Conservation (phyloP, 2,113 vertebrate species). For the Hemibagrus wyckioides region DNA sequence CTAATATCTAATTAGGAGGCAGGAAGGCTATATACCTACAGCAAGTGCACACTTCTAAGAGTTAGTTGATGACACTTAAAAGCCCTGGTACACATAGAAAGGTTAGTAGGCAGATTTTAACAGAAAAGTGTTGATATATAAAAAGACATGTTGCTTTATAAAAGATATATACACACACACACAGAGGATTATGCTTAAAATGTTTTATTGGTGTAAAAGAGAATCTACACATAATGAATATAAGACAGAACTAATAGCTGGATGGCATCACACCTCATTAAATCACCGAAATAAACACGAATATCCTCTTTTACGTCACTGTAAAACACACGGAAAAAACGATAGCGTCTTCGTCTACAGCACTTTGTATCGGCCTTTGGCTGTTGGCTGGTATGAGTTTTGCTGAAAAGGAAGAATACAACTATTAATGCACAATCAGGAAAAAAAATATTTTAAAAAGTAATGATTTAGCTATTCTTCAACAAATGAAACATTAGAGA, state of each 20-base stretch:
- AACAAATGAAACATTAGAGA: background rate
- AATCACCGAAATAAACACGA: background rate
- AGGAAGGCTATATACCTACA: background rate
- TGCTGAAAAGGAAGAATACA: conserved; percentile 78
- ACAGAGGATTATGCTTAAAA: background rate
- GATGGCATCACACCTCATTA: background rate
- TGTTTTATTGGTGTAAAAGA: conserved; percentile 21
- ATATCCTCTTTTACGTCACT: background rate
- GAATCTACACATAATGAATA: conserved; percentile 13
- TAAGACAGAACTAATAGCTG: background rate
- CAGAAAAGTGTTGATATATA: background rate
- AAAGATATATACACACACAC: background rate
- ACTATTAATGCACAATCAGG: background rate
- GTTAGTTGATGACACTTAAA: background rate
- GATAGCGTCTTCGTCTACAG: conserved; percentile 72
- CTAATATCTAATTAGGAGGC: background rate
- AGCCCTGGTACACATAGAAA: background rate
- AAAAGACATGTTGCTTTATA: background rate
- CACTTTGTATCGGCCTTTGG: conserved; percentile 98
- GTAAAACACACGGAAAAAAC: background rate
- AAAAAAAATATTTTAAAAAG: background rate
- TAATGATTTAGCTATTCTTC: background rate
- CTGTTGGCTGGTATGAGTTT: conserved; percentile 99
- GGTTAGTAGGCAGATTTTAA: background rate
- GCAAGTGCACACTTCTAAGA: background rate